These are phyloP conservation scores for Tinea pellionella DNA, from an alignment of 2,888 invertebrate species.

Conservation along the genomic window DNA sequence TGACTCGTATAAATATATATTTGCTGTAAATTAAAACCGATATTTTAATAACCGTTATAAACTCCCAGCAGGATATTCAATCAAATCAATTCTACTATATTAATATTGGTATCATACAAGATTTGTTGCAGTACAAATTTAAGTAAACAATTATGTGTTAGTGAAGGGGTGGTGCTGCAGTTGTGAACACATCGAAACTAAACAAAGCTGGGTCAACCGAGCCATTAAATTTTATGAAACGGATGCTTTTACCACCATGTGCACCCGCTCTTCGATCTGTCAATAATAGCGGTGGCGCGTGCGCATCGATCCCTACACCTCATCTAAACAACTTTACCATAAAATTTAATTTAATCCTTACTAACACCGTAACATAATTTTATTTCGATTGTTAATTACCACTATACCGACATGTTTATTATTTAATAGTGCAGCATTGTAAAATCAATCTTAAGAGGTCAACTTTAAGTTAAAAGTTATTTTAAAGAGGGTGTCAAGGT, in stretches of 20 bases:
- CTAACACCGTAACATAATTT: slow-evolving; percentile 18
- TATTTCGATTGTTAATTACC: slow-evolving; percentile 18
- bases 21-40: no score
- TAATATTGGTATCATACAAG: background rate
- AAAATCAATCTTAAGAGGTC: background rate
- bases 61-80: background rate
- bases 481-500: background rate
- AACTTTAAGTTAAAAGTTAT: background rate
- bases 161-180: slow-evolving; percentile 28
- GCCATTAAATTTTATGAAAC: slow-evolving; percentile 66
- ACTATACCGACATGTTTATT: slow-evolving; percentile 14
- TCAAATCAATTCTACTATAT: background rate
- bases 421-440: background rate
- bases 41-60: no score
- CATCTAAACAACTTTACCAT: slow-evolving; percentile 3
- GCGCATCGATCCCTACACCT: background rate
- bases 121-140: slow-evolving; percentile 2
- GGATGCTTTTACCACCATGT: slow-evolving; percentile 62
- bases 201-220: slow-evolving; percentile 68
- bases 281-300: slow-evolving; percentile 33
- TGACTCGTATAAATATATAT: no score
- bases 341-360: slow-evolving; percentile 24
- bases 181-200: slow-evolving; percentile 54
- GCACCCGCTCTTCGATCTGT: slow-evolving; percentile 52
- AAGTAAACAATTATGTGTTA: slow-evolving; percentile 11